Evolutionary conservation across 2,888 invertebrate genomes (phyloP).

Genomic region (Cryptus viduatorius): DNA sequence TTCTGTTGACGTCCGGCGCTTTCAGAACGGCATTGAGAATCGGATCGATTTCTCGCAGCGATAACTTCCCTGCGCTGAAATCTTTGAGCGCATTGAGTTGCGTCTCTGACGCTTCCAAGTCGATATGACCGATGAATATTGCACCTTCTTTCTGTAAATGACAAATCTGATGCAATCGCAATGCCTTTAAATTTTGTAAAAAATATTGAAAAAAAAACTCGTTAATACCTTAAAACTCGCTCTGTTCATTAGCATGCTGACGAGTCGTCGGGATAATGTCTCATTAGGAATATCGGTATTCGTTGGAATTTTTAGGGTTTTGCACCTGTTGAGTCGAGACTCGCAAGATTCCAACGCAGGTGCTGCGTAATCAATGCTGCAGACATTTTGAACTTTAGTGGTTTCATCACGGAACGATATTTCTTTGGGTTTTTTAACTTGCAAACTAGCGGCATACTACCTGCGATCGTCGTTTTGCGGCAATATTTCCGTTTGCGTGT

Average conservation of each 20-base stretch:
- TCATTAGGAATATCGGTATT: slow-evolving; percentile 65
- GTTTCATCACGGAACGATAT: neutral
- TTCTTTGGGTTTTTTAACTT: neutral
- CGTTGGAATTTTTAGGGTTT: slow-evolving; percentile 17
- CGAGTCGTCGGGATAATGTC: slow-evolving; percentile 75
- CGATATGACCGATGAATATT: slow-evolving; percentile 70
- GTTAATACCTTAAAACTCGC: slow-evolving; percentile 72
- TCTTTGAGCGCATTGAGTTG: slow-evolving; percentile 73
- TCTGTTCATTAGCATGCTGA: slow-evolving; percentile 75
- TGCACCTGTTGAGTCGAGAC: slow-evolving; percentile 44
- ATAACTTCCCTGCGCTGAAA: slow-evolving; percentile 71
- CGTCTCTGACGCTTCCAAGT: slow-evolving; percentile 70
- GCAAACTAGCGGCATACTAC: slow-evolving; percentile 14
- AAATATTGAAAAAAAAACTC: neutral
- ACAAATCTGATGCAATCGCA: neutral
- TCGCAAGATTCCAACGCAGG: neutral
- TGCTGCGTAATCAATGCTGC: neutral
- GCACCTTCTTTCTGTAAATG: slow-evolving; percentile 68
- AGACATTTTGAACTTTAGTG: neutral
- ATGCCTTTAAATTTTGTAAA: neutral
- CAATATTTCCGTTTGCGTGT: slow-evolving; percentile 23
- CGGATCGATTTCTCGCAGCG: slow-evolving; percentile 76
- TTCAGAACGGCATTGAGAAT: slow-evolving; percentile 74
- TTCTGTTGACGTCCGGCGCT: slow-evolving; percentile 50
- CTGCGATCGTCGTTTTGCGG: neutral